Percentiles rank a stretch among this genome's conserved stretches.
These are phyloP conservation scores for Herminia tarsipennalis DNA, from an alignment of 2,888 invertebrate genomes.

Conservation along the genomic window DNA sequence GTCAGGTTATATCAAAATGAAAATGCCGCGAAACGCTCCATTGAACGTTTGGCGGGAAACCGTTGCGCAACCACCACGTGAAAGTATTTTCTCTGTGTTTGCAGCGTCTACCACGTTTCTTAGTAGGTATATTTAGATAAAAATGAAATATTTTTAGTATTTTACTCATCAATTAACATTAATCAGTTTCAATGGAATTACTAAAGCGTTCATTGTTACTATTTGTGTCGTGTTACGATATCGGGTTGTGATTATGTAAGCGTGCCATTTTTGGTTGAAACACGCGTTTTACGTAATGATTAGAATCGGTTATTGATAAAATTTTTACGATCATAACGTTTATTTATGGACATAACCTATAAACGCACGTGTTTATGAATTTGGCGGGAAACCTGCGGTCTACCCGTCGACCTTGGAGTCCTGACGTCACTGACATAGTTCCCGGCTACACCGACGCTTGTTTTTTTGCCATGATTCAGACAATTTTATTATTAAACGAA, in stretches of 20 bases:
- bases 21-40: conserved; percentile 81
- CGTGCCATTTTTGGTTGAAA: neutral
- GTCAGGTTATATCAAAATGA: conserved; percentile 58
- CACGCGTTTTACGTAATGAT: neutral
- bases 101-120: conserved; percentile 7
- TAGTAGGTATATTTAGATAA: conserved; percentile 24
- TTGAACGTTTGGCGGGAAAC: conserved; percentile 80
- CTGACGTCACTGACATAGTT: conserved; percentile 83
- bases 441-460: conserved; percentile 67
- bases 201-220: too few relatives aligned
- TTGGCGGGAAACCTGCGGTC: conserved; percentile 75
- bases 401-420: conserved; percentile 77
- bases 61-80: conserved; percentile 69
- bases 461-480: conserved; percentile 65
- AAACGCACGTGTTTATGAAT: conserved; percentile 46
- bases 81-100: conserved; percentile 63
- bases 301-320: conserved; percentile 1
- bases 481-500: conserved; percentile 55
- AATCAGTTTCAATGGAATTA: too few relatives aligned
- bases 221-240: too few relatives aligned
- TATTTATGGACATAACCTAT: conserved; percentile 50
- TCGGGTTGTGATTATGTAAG: too few relatives aligned
- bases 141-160: neutral
- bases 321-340: conserved; percentile 14
- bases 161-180: too few relatives aligned